Evolutionary conservation across 1,140 invertebrate species (phyloP).

Genomic region (Aphaenogaster floridana): DNA sequence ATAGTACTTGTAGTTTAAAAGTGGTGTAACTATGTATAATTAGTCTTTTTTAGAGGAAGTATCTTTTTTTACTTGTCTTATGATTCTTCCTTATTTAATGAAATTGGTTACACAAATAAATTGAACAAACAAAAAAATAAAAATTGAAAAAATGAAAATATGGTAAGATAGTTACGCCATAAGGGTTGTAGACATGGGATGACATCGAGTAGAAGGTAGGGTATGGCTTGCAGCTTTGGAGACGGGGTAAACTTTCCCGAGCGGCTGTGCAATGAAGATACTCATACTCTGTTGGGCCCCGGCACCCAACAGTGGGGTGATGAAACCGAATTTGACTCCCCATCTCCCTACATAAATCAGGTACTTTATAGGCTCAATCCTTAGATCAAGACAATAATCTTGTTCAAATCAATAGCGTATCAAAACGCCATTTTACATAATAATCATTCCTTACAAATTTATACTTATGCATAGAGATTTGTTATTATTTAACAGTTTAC

Average conservation of each 20-base stretch:
- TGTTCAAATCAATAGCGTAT: slow-evolving; percentile 41
- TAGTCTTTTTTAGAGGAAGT: not conserved
- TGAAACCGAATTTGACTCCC: slow-evolving; percentile 85
- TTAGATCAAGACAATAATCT: slow-evolving; percentile 55
- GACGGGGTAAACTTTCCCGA: slow-evolving; percentile 95
- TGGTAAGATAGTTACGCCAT: slow-evolving; percentile 72
- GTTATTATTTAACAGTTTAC: slow-evolving; percentile 37
- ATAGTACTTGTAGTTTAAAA: slow-evolving; percentile 72
- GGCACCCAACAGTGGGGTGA: slow-evolving; percentile 87
- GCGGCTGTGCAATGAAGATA: slow-evolving; percentile 93
- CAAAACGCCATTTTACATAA: slow-evolving; percentile 43
- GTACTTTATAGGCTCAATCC: slow-evolving; percentile 79
- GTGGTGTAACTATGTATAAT: slow-evolving; percentile 76
- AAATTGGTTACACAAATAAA: not conserved
- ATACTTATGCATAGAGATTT: slow-evolving; percentile 6
- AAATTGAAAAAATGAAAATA: slow-evolving; percentile 7
- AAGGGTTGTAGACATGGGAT: slow-evolving; percentile 58
- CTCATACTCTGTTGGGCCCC: slow-evolving; percentile 90
- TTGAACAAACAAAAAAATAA: slow-evolving; percentile 22
- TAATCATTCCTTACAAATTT: slow-evolving; percentile 51
- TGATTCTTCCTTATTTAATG: not conserved
- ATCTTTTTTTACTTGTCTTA: slow-evolving; percentile 2
- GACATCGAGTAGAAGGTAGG: slow-evolving; percentile 81
- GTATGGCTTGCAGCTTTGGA: slow-evolving; percentile 91
- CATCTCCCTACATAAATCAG: slow-evolving; percentile 81